phyloP scores from a whole-genome alignment of 2,113 vertebrate genomes.

The Tetrao urogallus region DNA sequence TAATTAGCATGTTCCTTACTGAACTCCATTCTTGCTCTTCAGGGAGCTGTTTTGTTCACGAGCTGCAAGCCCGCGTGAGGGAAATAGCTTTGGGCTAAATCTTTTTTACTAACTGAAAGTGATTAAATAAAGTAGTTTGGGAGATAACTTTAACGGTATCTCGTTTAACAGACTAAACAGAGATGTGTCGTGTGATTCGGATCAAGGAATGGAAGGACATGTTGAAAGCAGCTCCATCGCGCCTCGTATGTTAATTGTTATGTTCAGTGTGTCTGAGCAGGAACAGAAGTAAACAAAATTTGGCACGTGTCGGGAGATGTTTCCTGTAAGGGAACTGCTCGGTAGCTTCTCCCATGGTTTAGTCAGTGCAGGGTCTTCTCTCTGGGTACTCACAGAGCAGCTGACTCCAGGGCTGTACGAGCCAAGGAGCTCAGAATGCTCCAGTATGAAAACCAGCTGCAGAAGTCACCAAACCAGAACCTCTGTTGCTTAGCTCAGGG shows the following conservation, averaged over 20 bases:
- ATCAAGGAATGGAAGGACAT: not conserved
- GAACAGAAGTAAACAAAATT: not conserved
- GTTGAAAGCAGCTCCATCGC: not conserved
- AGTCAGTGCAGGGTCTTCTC: not conserved
- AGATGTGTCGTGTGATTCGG: constrained; percentile 34
- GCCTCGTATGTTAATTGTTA: not conserved
- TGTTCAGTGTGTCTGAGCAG: not conserved
- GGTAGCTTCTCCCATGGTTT: not conserved
- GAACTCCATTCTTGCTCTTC: constrained; percentile 55
- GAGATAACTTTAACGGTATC: constrained; percentile 60
- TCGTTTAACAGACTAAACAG: constrained; percentile 60
- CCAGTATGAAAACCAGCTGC: not conserved
- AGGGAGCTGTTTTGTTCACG: constrained; percentile 18
- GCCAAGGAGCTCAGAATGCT: not conserved
- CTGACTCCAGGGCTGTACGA: not conserved
- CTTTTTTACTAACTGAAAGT: constrained; percentile 61
- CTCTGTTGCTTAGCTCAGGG: not conserved
- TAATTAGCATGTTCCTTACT: constrained; percentile 72
- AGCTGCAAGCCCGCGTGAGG: constrained; percentile 8
- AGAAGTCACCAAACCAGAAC: not conserved
- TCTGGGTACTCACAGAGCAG: not conserved
- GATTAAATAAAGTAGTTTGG: constrained; percentile 64
- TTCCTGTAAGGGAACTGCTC: not conserved
- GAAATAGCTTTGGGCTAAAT: constrained; percentile 59
- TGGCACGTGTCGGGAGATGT: not conserved